Base-by-base conservation (phyloP, 2,888 invertebrate species). In the Drosophila macrospina region DNA sequence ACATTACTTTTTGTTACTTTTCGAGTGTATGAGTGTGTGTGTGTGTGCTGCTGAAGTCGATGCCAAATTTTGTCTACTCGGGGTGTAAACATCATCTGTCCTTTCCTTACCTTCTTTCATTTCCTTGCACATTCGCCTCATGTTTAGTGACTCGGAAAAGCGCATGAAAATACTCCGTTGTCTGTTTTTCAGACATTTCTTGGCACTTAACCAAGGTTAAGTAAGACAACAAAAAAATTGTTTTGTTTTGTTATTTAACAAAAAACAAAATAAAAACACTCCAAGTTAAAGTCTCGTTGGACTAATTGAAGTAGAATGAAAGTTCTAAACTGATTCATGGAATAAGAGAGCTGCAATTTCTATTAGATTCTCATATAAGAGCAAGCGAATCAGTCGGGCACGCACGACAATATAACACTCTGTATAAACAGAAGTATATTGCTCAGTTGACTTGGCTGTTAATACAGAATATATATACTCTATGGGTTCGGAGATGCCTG, bases 131-230 rank as follows among this genome's bases (percentile, higher is more conserved):
- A 45, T 39, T 74, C 8, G 4, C 6, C 5, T 37, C 24, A 50
- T 65, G 73, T 32, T 71, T 69, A 78, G 62, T 74, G 85, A 69
- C 79, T 78, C 56, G 71, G 71, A 84, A 79, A 62, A 66, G 52
- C 44, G 34, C 59, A 42, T 34, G 39, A 41, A 61, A 47, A 42
- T 47, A 68, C 52, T 45, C 15, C 8, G 30, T 36, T 15, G 11
- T 10, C 7, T 62, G 34, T 39, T 72, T 55, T 52, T 30, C 5
- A 47, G 39, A 1, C 15, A 45, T 56, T 67, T 69, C 50, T 85
- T 88, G 82, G 77, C 83, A 86, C 80, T 67, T 69, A 47, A 48
- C 80, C 82, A 82, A 86, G 88, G 83, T 72, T 74, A 81, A 67
- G 54, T 62, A 45, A 50, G 30, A 15, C 20, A 8, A n/a, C n/a